phyloP scores from a whole-genome alignment of 2,888 invertebrate species.

The Standfussiana lucernea region DNA sequence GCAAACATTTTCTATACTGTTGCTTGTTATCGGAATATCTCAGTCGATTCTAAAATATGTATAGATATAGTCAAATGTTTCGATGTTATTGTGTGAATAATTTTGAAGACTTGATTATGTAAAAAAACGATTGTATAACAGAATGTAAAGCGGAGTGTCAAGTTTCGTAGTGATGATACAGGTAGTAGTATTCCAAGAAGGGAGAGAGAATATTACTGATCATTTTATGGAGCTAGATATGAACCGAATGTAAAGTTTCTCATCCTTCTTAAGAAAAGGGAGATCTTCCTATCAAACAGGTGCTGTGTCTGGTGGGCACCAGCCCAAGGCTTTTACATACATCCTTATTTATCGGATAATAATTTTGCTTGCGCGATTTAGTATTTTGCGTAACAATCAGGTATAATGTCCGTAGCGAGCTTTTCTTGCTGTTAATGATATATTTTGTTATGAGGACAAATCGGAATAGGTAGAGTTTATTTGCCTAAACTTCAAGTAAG shows the following conservation, averaged over 20 bases:
- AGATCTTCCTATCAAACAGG: neutral
- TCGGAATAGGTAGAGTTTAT: too few relatives aligned
- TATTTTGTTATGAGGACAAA: too few relatives aligned
- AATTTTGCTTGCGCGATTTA: neutral
- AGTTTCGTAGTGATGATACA: neutral
- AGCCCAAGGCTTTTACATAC: neutral
- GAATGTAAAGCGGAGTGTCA: neutral
- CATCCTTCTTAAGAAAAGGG: neutral
- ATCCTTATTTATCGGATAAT: neutral
- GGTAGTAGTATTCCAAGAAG: neutral
- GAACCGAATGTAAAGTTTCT: neutral
- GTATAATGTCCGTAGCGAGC: too few relatives aligned
- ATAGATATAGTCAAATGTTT: constrained; percentile 17
- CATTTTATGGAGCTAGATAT: neutral
- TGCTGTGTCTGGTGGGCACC: too few relatives aligned
- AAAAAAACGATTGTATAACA: neutral
- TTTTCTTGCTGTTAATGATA: neutral
- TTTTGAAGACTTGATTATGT: neutral
- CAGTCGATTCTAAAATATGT: constrained; percentile 9
- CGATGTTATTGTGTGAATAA: neutral
- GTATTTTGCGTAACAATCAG: neutral
- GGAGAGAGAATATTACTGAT: neutral
- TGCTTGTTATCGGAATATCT: constrained; percentile 31
- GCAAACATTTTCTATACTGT: constrained; percentile 37
- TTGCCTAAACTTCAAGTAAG: too few relatives aligned